Conservation (phyloP, 2,113 vertebrate species). For the Platanista minor region DNA sequence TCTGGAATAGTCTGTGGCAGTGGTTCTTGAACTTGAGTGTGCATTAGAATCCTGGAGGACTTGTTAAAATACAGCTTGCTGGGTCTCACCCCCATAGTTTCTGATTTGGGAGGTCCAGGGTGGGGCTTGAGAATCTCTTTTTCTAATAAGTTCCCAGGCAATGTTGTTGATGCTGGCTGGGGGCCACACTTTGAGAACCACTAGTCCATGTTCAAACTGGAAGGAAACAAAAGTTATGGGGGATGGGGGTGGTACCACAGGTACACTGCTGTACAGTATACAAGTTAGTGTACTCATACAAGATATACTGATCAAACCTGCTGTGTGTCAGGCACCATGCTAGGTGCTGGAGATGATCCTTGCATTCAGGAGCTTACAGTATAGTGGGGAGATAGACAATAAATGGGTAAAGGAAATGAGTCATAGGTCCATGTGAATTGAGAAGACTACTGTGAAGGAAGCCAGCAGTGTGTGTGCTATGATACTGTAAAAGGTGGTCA, state of each 20-base stretch:
- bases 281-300: not conserved
- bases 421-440: not conserved
- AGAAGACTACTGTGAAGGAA: not conserved
- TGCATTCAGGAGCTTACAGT: not conserved
- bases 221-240: not conserved
- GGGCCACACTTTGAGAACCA: not conserved
- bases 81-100: not conserved
- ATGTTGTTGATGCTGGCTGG: not conserved
- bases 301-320: not conserved
- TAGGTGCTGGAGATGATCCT: not conserved
- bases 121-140: not conserved
- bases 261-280: no score
- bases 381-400: not conserved
- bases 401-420: not conserved
- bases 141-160: not conserved
- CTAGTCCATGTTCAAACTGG: not conserved
- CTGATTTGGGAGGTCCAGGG: not conserved
- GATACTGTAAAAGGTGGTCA: no score
- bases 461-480: not conserved
- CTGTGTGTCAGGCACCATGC: not conserved
- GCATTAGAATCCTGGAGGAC: not conserved
- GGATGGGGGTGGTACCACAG: no score
- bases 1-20: not conserved
- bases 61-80: not conserved
- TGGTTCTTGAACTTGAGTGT: not conserved